A percentile compares a stretch with the other conserved stretches of the same genome.
phyloP scores from a whole-genome alignment of 2,888 invertebrate species.

The Noctua fimbriata region DNA sequence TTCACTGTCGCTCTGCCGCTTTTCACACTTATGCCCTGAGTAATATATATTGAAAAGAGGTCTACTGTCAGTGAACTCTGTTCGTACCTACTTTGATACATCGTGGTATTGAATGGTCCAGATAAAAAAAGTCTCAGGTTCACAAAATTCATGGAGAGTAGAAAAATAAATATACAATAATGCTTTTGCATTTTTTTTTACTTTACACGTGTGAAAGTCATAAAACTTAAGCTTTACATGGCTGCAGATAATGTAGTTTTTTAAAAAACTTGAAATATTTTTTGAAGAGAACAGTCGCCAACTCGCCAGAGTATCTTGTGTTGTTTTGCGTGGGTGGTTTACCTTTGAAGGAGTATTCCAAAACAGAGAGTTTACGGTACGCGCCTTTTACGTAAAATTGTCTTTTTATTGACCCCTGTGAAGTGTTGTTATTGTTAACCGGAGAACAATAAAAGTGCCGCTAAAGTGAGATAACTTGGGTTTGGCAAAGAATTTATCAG shows the following conservation, averaged over 20 bases:
- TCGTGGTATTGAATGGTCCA: background rate
- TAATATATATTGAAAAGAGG: no score
- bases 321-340: conserved; percentile 52
- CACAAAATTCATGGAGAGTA: background rate
- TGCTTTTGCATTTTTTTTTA: background rate
- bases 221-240: conserved; percentile 35
- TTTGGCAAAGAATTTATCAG: conserved; percentile 3
- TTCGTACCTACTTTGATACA: background rate
- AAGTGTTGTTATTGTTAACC: conserved; percentile 29
- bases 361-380: conserved; percentile 69
- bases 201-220: conserved; percentile 15
- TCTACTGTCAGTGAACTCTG: no score
- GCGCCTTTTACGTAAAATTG: conserved; percentile 59
- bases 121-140: background rate
- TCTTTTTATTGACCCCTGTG: conserved; percentile 46
- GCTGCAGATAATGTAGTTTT: conserved; percentile 20
- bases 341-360: conserved; percentile 50
- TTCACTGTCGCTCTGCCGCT: no score
- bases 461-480: conserved; percentile 13
- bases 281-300: conserved; percentile 19
- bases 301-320: conserved; percentile 27
- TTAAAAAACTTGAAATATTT: conserved; percentile 14
- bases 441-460: conserved; percentile 32
- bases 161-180: no score
- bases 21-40: no score